phyloP scores from a whole-genome alignment of 2,888 invertebrate genomes.

The Rhaphigaster nebulosa region DNA sequence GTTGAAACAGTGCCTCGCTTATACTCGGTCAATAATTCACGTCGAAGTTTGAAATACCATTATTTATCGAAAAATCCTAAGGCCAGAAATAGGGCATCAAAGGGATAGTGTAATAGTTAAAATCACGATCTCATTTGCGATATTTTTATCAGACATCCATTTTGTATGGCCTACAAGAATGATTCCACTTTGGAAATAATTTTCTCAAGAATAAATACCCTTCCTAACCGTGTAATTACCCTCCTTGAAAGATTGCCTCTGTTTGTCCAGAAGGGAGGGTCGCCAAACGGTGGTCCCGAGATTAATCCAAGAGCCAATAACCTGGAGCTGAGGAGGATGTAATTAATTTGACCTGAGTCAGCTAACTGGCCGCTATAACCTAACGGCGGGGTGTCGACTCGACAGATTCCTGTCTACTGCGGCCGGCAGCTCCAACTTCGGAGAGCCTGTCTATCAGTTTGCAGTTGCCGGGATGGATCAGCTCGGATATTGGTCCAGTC shows the following conservation, averaged over 20 bases:
- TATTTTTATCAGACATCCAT: too few species aligned
- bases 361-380: slow-evolving; percentile 1
- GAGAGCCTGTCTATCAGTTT: not conserved
- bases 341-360: slow-evolving; percentile 16
- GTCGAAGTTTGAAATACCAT: too few species aligned
- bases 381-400: not conserved
- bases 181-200: not conserved
- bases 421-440: not conserved
- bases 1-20: too few species aligned
- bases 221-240: not conserved
- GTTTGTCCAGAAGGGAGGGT: not conserved
- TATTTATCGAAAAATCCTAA: too few species aligned
- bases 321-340: not conserved
- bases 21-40: too few species aligned
- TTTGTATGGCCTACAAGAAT: too few species aligned
- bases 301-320: slow-evolving; percentile 13
- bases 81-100: too few species aligned
- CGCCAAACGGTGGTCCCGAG: not conserved
- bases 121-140: too few species aligned
- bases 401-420: not conserved
- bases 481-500: not conserved
- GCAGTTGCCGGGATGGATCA: not conserved
- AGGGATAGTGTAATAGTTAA: too few species aligned
- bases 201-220: not conserved
- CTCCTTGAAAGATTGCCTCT: not conserved